A percentile compares a stretch with the other conserved stretches of the same genome.
Conservation (phyloP, 2,888 invertebrate species). For the Drosophila neotestacea region DNA sequence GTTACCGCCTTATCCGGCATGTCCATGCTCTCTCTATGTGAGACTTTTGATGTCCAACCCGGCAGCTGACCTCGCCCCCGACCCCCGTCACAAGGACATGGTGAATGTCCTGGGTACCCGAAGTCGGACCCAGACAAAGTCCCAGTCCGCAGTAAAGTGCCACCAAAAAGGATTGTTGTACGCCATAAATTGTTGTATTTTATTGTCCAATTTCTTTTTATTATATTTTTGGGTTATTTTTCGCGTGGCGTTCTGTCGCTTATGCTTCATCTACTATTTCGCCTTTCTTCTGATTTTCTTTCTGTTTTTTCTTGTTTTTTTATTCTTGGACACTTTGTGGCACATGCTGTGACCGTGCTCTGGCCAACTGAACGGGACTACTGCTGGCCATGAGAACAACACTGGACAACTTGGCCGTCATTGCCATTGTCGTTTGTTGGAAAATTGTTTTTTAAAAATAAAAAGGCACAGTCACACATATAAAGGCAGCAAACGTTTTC, state of each 20-base stretch:
- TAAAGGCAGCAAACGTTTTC: conserved; percentile 36
- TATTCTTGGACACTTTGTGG: conserved; percentile 61
- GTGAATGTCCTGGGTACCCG: conserved; percentile 10
- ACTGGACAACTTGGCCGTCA: conserved; percentile 65
- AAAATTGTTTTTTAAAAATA: conserved; percentile 74
- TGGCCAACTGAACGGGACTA: conserved; percentile 42
- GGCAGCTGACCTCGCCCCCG: conserved; percentile 15
- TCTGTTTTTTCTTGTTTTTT: conserved; percentile 15
- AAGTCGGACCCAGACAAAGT: conserved; percentile 8
- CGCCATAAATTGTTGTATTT: conserved; percentile 80
- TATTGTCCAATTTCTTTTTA: conserved; percentile 81
- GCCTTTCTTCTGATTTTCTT: conserved; percentile 51
- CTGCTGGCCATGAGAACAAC: conserved; percentile 5
- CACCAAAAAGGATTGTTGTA: conserved; percentile 76
- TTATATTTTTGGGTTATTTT: conserved; percentile 73
- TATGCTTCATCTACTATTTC: conserved; percentile 75
- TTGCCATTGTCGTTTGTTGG: conserved; percentile 65
- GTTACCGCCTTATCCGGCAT: conserved; percentile 61
- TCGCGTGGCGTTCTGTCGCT: conserved; percentile 67
- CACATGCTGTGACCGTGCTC: conserved; percentile 70
- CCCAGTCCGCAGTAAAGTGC: conserved; percentile 57
- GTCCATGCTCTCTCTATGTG: conserved; percentile 28
- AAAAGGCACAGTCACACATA: conserved; percentile 39
- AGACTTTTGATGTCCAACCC: conserved; percentile 61
- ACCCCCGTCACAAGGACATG: conserved; percentile 1